phyloP scores from a whole-genome alignment of 2,888 invertebrate species.

The Caenorhabditis japonica region DNA sequence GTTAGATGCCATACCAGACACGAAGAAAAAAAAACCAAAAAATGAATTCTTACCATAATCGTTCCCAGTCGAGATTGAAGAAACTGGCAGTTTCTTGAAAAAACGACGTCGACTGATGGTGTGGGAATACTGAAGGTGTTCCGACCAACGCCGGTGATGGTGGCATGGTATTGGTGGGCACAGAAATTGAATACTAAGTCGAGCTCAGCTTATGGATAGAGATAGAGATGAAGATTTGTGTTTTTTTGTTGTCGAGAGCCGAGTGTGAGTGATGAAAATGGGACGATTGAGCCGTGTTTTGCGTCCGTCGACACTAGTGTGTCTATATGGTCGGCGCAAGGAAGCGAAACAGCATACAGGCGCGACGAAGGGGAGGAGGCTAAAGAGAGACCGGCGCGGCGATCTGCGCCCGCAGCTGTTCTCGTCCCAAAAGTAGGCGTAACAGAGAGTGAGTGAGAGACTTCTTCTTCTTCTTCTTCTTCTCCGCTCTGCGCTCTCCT shows the following conservation, averaged over 20 bases:
- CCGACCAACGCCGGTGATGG: conserved; percentile 58
- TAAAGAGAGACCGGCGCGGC: conserved; percentile 18
- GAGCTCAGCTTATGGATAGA: too few relatives aligned
- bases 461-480: too few relatives aligned
- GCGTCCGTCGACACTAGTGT: conserved; percentile 48
- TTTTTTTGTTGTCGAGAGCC: too few relatives aligned
- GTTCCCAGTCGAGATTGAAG: conserved; percentile 53
- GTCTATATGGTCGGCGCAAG: conserved; percentile 45
- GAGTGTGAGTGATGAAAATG: too few relatives aligned
- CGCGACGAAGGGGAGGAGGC: conserved; percentile 16
- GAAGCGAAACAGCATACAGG: conserved; percentile 49
- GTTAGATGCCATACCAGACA: too few relatives aligned
- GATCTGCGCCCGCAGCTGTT: conserved; percentile 10
- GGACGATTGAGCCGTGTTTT: conserved; percentile 39
- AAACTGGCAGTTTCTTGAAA: conserved; percentile 56
- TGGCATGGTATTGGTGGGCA: conserved; percentile 22
- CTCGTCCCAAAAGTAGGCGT: conserved; percentile 45
- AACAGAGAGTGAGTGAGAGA: conserved; percentile 11
- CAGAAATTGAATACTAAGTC: too few relatives aligned
- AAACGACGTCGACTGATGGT: conserved; percentile 56
- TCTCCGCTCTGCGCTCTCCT: conserved; percentile 9
- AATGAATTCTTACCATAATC: conserved; percentile 45
- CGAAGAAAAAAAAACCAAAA: neutral
- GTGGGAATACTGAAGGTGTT: conserved; percentile 57
- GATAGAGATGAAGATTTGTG: too few relatives aligned